Conservation (phyloP, 2,797 vertebrate species). For the Phataginus tricuspis region DNA sequence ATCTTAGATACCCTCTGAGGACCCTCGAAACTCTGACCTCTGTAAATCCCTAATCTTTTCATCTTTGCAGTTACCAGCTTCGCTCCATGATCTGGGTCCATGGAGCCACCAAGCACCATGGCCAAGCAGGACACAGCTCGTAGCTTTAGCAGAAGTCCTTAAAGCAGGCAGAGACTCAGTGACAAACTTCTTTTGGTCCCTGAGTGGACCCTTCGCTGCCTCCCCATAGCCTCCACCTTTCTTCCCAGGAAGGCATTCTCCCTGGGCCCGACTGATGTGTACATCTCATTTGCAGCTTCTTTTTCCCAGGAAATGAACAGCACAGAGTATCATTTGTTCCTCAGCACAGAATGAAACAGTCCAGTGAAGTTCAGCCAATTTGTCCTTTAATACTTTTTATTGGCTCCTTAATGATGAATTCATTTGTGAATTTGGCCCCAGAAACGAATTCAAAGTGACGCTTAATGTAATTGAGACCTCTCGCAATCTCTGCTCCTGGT, state of each 20-base stretch:
- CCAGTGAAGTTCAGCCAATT: conserved; percentile 81
- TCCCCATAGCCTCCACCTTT: not conserved
- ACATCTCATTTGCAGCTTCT: conserved; percentile 61
- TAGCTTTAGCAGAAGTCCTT: conserved; percentile 19
- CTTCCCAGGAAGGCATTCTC: not conserved
- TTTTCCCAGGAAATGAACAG: conserved; percentile 22
- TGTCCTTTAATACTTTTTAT: conserved; percentile 83
- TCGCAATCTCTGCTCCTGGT: not conserved
- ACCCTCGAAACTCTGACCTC: not conserved
- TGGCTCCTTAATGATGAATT: conserved; percentile 84
- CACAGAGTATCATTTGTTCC: conserved; percentile 67
- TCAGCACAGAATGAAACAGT: conserved; percentile 74
- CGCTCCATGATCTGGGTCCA: not conserved
- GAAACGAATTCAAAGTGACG: conserved; percentile 80
- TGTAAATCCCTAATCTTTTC: not conserved
- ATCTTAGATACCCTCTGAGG: not conserved
- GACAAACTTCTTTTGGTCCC: not conserved
- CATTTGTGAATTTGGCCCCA: conserved; percentile 78
- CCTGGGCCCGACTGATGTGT: not conserved
- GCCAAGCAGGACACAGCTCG: not conserved
- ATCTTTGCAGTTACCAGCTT: not conserved
- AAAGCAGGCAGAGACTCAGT: conserved; percentile 7
- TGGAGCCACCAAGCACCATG: not conserved
- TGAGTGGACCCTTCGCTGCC: not conserved
- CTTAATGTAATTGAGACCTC: conserved; percentile 74